These are phyloP conservation scores for Nasonia longicornis DNA, from an alignment of 1,140 invertebrate species.

Conservation along the genomic window DNA sequence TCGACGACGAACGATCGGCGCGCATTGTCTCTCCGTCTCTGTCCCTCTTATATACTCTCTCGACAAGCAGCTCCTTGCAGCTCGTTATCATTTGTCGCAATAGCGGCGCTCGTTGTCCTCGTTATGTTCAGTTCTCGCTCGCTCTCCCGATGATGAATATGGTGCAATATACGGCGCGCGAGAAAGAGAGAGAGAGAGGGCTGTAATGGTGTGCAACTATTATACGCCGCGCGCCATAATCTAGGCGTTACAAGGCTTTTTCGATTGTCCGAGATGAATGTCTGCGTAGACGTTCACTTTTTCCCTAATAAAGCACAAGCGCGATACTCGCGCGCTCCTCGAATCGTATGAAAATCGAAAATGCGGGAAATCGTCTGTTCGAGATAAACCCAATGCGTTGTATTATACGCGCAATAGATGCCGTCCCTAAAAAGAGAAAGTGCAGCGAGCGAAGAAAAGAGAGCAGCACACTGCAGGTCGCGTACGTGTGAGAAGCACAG, in stretches of 20 bases:
- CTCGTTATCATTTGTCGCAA: conserved; percentile 34
- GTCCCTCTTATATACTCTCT: neutral
- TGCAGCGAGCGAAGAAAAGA: neutral
- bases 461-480: neutral
- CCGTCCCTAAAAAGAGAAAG: conserved; percentile 21
- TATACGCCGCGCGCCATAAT: neutral
- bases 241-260: conserved; percentile 31
- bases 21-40: conserved; percentile 8
- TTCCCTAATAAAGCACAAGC: conserved; percentile 28
- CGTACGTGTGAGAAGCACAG: neutral
- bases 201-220: neutral
- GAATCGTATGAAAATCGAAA: too few species aligned
- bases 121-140: neutral
- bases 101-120: conserved; percentile 17
- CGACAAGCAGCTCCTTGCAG: neutral
- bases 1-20: neutral
- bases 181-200: too few species aligned
- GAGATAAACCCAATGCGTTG: too few species aligned
- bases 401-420: too few species aligned
- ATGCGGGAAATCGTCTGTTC: too few species aligned
- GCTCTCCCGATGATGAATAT: neutral
- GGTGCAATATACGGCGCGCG: neutral
- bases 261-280: conserved; percentile 11
- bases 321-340: too few species aligned
- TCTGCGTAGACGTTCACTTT: conserved; percentile 28